phyloP scores from a whole-genome alignment of 2,797 vertebrate genomes.

The Pseudotriccus pelzelni region DNA sequence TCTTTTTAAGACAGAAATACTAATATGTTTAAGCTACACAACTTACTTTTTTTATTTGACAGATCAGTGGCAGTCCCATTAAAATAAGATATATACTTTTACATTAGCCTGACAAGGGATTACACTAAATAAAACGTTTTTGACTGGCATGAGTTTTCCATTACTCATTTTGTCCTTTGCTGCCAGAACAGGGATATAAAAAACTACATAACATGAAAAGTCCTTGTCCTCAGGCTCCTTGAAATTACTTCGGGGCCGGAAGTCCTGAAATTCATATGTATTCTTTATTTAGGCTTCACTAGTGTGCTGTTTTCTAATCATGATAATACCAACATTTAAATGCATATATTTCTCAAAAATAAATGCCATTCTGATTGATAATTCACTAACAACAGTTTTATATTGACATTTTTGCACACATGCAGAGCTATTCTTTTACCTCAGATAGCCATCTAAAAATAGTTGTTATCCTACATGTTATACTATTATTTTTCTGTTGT shows the following conservation, averaged over 20 bases:
- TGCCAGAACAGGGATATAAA: constrained; percentile 59
- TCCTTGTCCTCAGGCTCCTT: constrained; percentile 1
- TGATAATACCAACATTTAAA: background rate
- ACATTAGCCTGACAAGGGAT: constrained; percentile 66
- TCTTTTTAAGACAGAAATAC: constrained; percentile 1
- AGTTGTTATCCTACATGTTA: background rate
- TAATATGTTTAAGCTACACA: background rate
- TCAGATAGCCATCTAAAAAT: background rate
- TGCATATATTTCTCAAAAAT: background rate
- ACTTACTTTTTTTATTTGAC: constrained; percentile 44
- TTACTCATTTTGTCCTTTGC: constrained; percentile 68
- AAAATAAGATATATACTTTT: constrained; percentile 57
- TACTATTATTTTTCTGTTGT: background rate
- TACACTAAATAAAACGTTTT: constrained; percentile 69
- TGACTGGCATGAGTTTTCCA: constrained; percentile 65
- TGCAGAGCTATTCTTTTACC: background rate
- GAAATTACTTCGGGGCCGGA: background rate
- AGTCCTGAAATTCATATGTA: background rate
- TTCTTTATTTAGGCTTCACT: background rate
- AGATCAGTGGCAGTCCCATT: constrained; percentile 59
- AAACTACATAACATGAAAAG: constrained; percentile 5
- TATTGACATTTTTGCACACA: background rate
- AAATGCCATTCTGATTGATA: background rate
- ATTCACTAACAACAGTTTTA: background rate
- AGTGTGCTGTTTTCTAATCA: background rate